Evolutionary conservation across 2,888 invertebrate species (phyloP), one percentile per base, ranked within the genome.

Genomic region (Dorcus hopei): DNA sequence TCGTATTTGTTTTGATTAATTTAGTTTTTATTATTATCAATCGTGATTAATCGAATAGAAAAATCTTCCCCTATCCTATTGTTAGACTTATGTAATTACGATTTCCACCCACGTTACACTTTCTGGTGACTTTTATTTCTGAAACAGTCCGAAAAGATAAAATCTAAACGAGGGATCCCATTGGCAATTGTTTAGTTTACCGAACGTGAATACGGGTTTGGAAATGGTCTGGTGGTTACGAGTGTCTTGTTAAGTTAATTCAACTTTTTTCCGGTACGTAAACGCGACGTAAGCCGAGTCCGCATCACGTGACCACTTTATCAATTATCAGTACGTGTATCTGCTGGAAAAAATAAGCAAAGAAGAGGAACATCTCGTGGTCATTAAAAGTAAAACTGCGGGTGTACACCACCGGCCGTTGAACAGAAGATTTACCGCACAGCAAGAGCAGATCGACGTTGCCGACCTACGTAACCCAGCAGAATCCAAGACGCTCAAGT

Each of bases 401-500:
- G 26, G 26, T 33, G 26, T 33, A 33, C 26, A 45, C 23, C 40
- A 49, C 54, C 16, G 11, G 11, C 42, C 42, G 42, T 6, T 7
- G 11, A 42, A 42, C 16, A 16, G 16, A 42, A 42, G 42, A 16
- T 11, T 33, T 33, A 33, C 26, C 26, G 26, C 26, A 33, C 26
- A 33, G 26, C 26, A 33, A 33, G 26, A 33, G 26, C 26, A 33
- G 26, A 33, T 33, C 26, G 26, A 38, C 33, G 14, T 49, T 50
- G 45, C 43, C 47, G 48, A 52, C 26, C 52, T 43, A 48, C 57
- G 54, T 54, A 53, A 9, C 23, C 48, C 45, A 38, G 42, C 49
- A 43, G 33, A 49, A 40, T 38, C 38, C 43, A 38, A 50, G 51
- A 51, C 41, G 52, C 38, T 57, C 51, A 57, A 52, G 53, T 57